A percentile compares a stretch with the other conserved stretches of the same genome.
phyloP scores from a whole-genome alignment of 2,888 invertebrate species.

The Pecten maximus region DNA sequence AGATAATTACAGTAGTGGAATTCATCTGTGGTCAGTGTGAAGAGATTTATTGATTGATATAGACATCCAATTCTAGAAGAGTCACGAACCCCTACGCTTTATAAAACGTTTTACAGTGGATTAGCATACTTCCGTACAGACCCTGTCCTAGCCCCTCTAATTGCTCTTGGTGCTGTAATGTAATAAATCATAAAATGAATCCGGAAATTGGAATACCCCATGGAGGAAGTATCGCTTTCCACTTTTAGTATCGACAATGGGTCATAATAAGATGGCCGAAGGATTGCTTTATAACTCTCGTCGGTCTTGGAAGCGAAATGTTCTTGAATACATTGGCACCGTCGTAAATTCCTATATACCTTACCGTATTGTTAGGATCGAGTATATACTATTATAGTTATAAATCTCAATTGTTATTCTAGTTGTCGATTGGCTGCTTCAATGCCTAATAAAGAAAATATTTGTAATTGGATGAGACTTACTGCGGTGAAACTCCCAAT shows the following conservation, averaged over 20 bases:
- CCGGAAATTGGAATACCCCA: conserved; percentile 27
- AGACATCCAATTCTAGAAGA: not conserved
- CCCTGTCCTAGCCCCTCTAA: not conserved
- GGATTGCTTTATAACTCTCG: not conserved
- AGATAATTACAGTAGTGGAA: no score
- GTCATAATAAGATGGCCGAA: not conserved
- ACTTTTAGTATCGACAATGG: conserved; percentile 29
- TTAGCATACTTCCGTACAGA: not conserved
- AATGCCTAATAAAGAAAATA: no score
- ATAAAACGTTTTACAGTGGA: conserved; percentile 2
- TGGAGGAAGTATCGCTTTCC: conserved; percentile 24
- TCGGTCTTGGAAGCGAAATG: not conserved
- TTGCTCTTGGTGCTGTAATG: conserved; percentile 15
- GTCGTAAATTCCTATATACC: not conserved
- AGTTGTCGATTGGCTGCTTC: no score
- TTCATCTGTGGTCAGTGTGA: not conserved
- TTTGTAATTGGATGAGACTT: no score
- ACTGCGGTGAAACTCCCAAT: no score
- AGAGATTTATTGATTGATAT: not conserved
- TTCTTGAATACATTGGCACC: not conserved
- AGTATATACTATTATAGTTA: no score
- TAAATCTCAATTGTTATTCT: no score
- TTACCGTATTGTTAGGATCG: no score
- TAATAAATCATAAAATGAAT: conserved; percentile 33
- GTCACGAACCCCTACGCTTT: not conserved